These are phyloP conservation scores for Carpatolechia fugitivella DNA, from an alignment of 2,888 invertebrate species.

Conservation along the genomic window DNA sequence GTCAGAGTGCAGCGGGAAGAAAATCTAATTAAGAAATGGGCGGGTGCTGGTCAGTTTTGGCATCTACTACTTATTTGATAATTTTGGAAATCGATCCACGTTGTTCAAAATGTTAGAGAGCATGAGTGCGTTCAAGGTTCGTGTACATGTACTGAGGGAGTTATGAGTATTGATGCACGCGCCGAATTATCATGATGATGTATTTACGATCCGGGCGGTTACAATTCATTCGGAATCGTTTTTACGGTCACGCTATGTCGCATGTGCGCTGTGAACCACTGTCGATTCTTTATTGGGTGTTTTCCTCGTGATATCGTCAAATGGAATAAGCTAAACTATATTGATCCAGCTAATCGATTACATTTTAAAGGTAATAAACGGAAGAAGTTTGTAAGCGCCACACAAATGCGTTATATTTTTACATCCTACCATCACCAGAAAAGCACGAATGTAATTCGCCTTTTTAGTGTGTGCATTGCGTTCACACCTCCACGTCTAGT, in stretches of 20 bases:
- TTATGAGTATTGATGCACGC: conserved; percentile 50
- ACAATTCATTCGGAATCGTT: conserved; percentile 69
- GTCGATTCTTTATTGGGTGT: conserved; percentile 69
- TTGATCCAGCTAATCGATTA: conserved; percentile 38
- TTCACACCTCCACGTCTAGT: conserved; percentile 39
- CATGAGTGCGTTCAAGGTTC: conserved; percentile 31
- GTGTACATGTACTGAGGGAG: conserved; percentile 31
- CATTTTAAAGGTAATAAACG: conserved; percentile 53
- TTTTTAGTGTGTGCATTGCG: conserved; percentile 10
- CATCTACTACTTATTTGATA: conserved; percentile 56
- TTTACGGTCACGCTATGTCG: conserved; percentile 77
- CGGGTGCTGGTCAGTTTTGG: conserved; percentile 57
- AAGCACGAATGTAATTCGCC: conserved; percentile 3
- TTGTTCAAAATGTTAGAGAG: neutral
- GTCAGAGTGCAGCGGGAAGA: conserved; percentile 76
- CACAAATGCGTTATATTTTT: neutral
- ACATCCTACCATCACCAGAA: neutral
- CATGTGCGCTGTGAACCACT: conserved; percentile 63
- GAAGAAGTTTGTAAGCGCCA: neutral
- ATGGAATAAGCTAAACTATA: conserved; percentile 51
- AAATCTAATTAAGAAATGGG: conserved; percentile 77
- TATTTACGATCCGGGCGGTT: conserved; percentile 63
- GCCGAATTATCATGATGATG: conserved; percentile 67
- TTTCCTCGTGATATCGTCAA: conserved; percentile 54
- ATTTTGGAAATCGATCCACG: conserved; percentile 40